Evolutionary conservation across 2,797 vertebrate species (phyloP).

Genomic region (Gouania willdenowi): DNA sequence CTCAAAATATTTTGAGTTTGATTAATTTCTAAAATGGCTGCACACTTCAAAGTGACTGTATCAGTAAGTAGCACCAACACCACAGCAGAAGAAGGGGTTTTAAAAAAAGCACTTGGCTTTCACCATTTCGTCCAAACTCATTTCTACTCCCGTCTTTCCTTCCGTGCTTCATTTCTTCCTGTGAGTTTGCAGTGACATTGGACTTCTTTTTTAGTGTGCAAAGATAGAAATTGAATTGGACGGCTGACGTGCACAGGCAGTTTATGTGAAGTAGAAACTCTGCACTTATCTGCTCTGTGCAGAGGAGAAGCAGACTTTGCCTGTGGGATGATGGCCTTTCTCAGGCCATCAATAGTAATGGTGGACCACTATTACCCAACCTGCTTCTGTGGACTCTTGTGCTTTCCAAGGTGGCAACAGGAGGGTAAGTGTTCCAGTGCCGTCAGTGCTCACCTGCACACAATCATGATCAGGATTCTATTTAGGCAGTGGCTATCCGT

Average conservation of each 20-base stretch:
- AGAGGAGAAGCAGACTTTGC: slow-evolving; percentile 56
- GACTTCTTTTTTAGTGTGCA: slow-evolving; percentile 4
- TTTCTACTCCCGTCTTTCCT: slow-evolving; percentile 35
- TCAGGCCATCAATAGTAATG: slow-evolving; percentile 53
- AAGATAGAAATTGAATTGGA: no score
- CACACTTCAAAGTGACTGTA: slow-evolving; percentile 42
- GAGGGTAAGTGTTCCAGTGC: slow-evolving; percentile 14
- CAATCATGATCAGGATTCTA: no score
- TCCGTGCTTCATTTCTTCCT: slow-evolving; percentile 8
- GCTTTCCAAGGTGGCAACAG: slow-evolving; percentile 55
- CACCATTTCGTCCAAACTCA: slow-evolving; percentile 41
- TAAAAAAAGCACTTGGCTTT: slow-evolving; percentile 16
- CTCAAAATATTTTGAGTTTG: no score
- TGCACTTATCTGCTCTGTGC: slow-evolving; percentile 58
- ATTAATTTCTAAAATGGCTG: no score
- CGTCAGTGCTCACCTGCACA: no score
- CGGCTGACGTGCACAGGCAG: slow-evolving; percentile 18
- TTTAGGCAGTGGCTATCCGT: no score
- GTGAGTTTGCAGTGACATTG: slow-evolving; percentile 4
- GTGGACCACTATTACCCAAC: slow-evolving; percentile 46
- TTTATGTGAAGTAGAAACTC: slow-evolving; percentile 39
- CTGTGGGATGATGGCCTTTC: slow-evolving; percentile 48
- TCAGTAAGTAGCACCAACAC: slow-evolving; percentile 25
- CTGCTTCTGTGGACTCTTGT: slow-evolving; percentile 38
- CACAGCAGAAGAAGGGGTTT: slow-evolving; percentile 1